Base-by-base conservation (phyloP, 2,888 invertebrate species). In the Plemyria rubiginata region DNA sequence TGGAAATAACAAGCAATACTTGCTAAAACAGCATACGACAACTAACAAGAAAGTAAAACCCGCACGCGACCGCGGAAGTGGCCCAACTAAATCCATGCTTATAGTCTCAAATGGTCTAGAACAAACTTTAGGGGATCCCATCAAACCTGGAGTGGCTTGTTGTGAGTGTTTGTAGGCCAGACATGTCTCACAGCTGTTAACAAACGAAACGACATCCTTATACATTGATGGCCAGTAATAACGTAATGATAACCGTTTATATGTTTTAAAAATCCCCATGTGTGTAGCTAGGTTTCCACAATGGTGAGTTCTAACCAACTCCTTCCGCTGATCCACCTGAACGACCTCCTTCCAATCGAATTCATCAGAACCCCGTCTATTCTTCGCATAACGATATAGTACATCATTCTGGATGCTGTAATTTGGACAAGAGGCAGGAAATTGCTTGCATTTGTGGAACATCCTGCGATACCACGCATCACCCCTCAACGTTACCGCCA, bases 81-180 rank as follows among this genome's bases (percentile, higher is more conserved):
- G 40, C n/a, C 40, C 40, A n/a, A 40, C 40, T n/a, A 40, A 40
- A 40, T 40, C 40, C 40, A 40, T 40, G n/a, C 36, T 36, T 7
- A 36, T 36, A 4, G 8, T 36, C 8, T 36, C 36, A 36, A 36
- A 36, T 7, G 36, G 36, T 8, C 36, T 36, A 8, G 36, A 36
- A 36, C 36, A 36, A 8, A 36, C 36, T 8, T 36, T 36, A 36
- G 36, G 36, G 8, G 36, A 5, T 36, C 36, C 36, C 36, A 36
- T 36, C 36, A 36, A 36, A 4, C 36, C 36, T 7, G 36, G 36
- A 36, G 36, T 36, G 1, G 36, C 36, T 8, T 36, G 4, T 36
- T 36, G 36, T 1, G 36, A 8, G 36, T 36, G 36, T 8, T 36
- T 36, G 8, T 36, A 36, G 8, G 36, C 36, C 36, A 36, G 8